A percentile compares a stretch with the other conserved stretches of the same genome.
Evolutionary conservation across 2,888 invertebrate species (phyloP).

Genomic region (Tinea trinotella): DNA sequence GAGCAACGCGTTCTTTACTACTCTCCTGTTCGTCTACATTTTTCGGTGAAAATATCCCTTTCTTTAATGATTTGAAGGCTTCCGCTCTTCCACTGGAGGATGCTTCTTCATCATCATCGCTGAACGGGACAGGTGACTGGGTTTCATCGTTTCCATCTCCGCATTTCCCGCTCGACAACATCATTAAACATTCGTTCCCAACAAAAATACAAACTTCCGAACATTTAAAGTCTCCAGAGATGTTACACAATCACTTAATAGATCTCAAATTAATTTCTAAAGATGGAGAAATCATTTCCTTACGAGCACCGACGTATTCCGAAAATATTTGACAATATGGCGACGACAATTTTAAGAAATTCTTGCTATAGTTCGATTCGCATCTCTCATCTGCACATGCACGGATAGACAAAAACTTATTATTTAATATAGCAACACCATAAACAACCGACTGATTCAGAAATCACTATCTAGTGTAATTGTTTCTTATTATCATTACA

Average conservation of each 20-base stretch:
- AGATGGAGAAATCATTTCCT: constrained; percentile 65
- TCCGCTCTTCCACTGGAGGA: too few species aligned
- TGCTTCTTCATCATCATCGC: constrained; percentile 51
- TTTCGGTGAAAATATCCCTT: constrained; percentile 39
- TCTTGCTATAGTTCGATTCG: too few species aligned
- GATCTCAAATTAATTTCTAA: constrained; percentile 43
- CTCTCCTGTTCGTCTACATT: constrained; percentile 29
- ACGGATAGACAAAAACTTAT: not conserved
- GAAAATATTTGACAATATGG: constrained; percentile 71
- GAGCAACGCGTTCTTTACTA: constrained; percentile 50
- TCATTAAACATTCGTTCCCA: too few species aligned
- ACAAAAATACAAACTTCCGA: constrained; percentile 47
- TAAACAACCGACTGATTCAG: not conserved
- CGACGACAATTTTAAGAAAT: constrained; percentile 66
- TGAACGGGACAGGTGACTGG: constrained; percentile 44
- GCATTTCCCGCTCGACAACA: constrained; percentile 67
- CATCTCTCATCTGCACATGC: not conserved
- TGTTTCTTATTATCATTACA: not conserved
- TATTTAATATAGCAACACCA: not conserved
- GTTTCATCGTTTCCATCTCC: constrained; percentile 44
- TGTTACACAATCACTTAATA: constrained; percentile 49
- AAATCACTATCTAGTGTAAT: not conserved
- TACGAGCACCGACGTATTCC: constrained; percentile 52
- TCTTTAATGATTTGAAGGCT: constrained; percentile 33
- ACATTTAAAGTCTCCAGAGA: constrained; percentile 61